These are phyloP conservation scores for Napeogenes inachia DNA, from an alignment of 2,888 invertebrate genomes.

Conservation along the genomic window DNA sequence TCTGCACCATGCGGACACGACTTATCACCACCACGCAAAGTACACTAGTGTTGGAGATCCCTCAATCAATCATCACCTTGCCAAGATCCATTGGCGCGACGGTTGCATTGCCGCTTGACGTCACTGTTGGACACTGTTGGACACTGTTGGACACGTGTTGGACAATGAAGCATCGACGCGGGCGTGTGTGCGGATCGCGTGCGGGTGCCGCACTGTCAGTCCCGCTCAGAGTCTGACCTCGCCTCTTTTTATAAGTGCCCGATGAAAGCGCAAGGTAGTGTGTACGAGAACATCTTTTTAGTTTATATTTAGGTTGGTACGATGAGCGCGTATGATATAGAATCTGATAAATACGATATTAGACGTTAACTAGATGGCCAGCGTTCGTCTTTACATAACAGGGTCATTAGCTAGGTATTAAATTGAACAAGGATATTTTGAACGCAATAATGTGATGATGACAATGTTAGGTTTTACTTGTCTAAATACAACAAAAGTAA, in stretches of 20 bases:
- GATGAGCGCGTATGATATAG: slow-evolving; percentile 44
- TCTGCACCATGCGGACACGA: slow-evolving; percentile 75
- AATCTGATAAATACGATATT: slow-evolving; percentile 16
- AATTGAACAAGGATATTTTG: no score
- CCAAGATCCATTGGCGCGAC: slow-evolving; percentile 71
- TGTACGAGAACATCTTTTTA: slow-evolving; percentile 56
- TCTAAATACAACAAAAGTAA: slow-evolving; percentile 1
- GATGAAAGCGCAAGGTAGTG: slow-evolving; percentile 67
- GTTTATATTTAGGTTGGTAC: slow-evolving; percentile 67
- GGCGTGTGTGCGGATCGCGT: slow-evolving; percentile 69
- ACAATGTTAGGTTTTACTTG: no score
- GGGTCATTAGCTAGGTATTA: no score
- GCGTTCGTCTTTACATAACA: no score
- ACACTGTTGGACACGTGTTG: slow-evolving; percentile 54
- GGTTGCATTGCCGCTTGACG: slow-evolving; percentile 64
- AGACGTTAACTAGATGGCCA: slow-evolving; percentile 7
- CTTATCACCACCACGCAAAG: slow-evolving; percentile 55
- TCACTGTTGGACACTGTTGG: slow-evolving; percentile 43
- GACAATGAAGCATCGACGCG: slow-evolving; percentile 56
- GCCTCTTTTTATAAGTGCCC: slow-evolving; percentile 74
- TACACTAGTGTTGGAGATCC: slow-evolving; percentile 54
- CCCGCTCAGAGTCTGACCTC: slow-evolving; percentile 65
- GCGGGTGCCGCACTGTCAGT: slow-evolving; percentile 68
- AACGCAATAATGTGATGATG: no score
- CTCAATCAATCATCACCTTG: slow-evolving; percentile 62